Base-by-base conservation (phyloP, 2,797 vertebrate species). In the Coccyzus lansbergi region DNA sequence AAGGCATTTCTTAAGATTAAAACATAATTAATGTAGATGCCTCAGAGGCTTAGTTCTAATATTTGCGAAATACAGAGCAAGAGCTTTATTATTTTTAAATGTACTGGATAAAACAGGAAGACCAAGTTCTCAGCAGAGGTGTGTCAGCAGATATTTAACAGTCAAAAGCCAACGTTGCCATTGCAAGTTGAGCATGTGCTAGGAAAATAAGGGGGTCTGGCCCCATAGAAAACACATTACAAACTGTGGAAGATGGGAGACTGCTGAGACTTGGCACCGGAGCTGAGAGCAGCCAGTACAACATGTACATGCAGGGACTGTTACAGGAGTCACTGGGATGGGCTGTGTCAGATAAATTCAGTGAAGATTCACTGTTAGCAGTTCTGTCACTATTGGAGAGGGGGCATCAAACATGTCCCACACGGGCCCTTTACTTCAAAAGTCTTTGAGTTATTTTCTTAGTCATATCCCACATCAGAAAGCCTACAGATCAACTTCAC, bases 1-100 rank as follows among this genome's bases (percentile, higher is more conserved):
- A 79, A 92, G 56, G 69, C 36, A 25, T 92, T 94, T 85, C 53
- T 81, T 68, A 38, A 86, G 58, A 77, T 72, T 84, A 67, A 83
- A 90, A 55, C 26, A 20, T 78, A 77, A 80, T 93, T 87, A 85
- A 65, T 29, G 42, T 4, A 6, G 62, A 58, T 86, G 42, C n/a
- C 63, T 85, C 31, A 1, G 0, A 87, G 58, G 55, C 38, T 76
- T 25, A 9, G 34, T 63, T 91, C 79, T 83, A 48, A 29, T 21
- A 49, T 78, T 78, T 69, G 76, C 58, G 79, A 83, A 89, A 83
- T 42, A 64, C 42, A 78, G 65, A 80, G 55, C 51, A 72, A 88
- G 63, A 49, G 33, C 29, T 68, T 83, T 78, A 52, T 83, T 64
- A 42, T 77, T 87, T 93, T 93, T 25, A 72, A 91, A 75, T 22